These are phyloP conservation scores for Poecilia velifera DNA, from an alignment of 2,797 vertebrate species.

Conservation along the genomic window DNA sequence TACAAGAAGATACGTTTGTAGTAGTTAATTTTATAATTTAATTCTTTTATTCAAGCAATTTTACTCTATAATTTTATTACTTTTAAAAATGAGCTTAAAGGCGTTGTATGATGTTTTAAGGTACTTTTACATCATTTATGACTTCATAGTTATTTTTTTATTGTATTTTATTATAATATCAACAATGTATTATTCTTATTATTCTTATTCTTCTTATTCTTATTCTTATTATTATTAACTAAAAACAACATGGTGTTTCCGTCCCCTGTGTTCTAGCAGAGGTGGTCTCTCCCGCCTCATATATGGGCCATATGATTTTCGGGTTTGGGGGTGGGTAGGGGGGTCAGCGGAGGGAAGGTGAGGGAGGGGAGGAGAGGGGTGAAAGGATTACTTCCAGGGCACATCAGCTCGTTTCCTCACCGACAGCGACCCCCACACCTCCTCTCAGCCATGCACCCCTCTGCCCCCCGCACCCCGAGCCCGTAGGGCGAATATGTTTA, in stretches of 20 bases:
- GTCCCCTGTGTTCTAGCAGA: neutral
- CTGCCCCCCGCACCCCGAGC: constrained; percentile 7
- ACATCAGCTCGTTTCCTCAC: constrained; percentile 82
- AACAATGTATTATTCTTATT: neutral
- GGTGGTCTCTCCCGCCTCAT: constrained; percentile 56
- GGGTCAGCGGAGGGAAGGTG: no score
- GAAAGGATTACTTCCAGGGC: constrained; percentile 86
- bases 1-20: neutral
- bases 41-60: neutral
- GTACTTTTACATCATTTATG: neutral
- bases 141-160: neutral
- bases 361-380: constrained; percentile 33
- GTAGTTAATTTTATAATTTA: neutral
- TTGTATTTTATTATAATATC: neutral
- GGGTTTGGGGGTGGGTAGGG: neutral
- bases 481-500: constrained; percentile 69
- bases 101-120: neutral
- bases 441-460: constrained; percentile 42
- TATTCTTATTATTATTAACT: neutral
- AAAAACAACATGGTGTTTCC: neutral
- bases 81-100: neutral
- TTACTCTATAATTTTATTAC: neutral
- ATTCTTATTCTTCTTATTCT: neutral
- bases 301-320: constrained; percentile 37
- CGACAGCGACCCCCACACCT: constrained; percentile 34